Conservation (phyloP, 2,113 vertebrate genomes). For the Heterocephalus glaber region DNA sequence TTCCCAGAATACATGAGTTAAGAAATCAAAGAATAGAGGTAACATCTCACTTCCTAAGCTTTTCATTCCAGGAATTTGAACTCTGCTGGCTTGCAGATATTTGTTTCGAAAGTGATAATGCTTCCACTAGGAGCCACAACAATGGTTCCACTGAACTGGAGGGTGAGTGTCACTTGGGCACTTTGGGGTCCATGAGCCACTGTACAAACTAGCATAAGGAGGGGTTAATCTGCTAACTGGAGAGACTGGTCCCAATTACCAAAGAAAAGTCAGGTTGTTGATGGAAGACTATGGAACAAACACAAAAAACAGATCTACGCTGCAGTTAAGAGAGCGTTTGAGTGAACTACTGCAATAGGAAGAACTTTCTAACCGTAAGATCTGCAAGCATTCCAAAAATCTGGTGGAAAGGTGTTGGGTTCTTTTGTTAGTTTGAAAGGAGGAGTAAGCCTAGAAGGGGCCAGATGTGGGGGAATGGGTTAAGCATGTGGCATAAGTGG, state of each 20-base stretch:
- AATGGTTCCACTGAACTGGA: neutral
- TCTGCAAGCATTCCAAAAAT: neutral
- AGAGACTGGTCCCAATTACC: neutral
- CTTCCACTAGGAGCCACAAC: neutral
- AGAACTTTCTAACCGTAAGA: neutral
- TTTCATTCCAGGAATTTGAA: conserved; percentile 5
- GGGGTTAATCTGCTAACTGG: neutral
- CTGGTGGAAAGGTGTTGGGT: neutral
- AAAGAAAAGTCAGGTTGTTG: neutral
- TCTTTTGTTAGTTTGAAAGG: neutral
- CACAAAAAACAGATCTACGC: neutral
- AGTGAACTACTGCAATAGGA: neutral
- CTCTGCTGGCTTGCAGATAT: neutral
- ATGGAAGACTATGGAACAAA: neutral
- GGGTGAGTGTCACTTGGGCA: neutral
- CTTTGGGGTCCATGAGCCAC: conserved; percentile 10
- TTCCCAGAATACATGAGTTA: neutral
- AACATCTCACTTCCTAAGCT: neutral
- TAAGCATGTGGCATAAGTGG: neutral
- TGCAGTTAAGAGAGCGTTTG: neutral
- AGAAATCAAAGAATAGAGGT: neutral
- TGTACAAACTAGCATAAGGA: neutral
- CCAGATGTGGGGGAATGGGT: neutral
- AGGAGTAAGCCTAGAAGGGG: neutral
- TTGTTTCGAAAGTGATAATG: neutral